These are phyloP conservation scores for Eleginops maclovinus DNA, from an alignment of 2,113 vertebrate genomes.

Conservation along the genomic window DNA sequence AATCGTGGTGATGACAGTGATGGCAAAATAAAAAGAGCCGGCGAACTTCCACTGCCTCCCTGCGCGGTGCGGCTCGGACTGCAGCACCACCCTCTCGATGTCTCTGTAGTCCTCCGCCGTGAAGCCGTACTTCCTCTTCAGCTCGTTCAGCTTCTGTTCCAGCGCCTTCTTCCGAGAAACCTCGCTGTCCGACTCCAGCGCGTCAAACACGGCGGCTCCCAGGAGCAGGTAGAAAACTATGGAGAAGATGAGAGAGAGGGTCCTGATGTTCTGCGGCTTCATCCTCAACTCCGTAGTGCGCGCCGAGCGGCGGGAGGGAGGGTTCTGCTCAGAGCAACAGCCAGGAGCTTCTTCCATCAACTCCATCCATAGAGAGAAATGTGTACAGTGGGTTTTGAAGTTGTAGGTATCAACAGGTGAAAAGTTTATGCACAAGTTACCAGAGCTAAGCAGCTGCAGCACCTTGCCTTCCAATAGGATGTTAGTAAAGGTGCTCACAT, in stretches of 20 bases:
- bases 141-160: conserved; percentile 86
- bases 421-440: conserved; percentile 13
- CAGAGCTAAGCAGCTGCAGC: conserved; percentile 35
- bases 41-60: conserved; percentile 91
- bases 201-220: conserved; percentile 91
- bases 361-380: not conserved
- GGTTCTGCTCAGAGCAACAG: not conserved
- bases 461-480: conserved; percentile 21
- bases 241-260: conserved; percentile 87
- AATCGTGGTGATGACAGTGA: conserved; percentile 93
- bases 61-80: conserved; percentile 88
- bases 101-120: conserved; percentile 85
- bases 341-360: not conserved
- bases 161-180: conserved; percentile 82
- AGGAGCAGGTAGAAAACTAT: conserved; percentile 89
- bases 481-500: not conserved
- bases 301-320: not conserved
- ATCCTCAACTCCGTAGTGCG: conserved; percentile 71
- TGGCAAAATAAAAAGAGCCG: conserved; percentile 93
- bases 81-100: conserved; percentile 88
- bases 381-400: not conserved
- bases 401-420: not conserved
- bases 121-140: conserved; percentile 88
- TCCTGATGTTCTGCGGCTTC: conserved; percentile 88
- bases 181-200: conserved; percentile 90